A percentile compares a stretch with the other conserved stretches of the same genome.
Conservation (phyloP, 2,797 vertebrate genomes). For the Acipenser transmontanus region DNA sequence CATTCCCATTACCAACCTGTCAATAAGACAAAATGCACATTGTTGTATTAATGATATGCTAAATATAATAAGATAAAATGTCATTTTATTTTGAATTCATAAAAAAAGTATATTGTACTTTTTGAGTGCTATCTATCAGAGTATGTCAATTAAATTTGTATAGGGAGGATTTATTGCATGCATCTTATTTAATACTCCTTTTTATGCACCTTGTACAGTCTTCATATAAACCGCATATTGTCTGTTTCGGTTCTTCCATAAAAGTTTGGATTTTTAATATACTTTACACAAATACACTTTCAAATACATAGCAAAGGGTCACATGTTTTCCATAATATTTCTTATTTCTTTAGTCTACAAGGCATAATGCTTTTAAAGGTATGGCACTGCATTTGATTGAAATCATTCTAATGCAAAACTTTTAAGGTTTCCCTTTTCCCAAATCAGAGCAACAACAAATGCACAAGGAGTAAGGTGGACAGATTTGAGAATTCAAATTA, state of each 20-base stretch:
- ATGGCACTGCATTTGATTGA: slow-evolving; percentile 24
- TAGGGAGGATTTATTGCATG: slow-evolving; percentile 33
- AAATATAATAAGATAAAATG: too few species aligned
- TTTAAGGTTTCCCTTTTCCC: slow-evolving; percentile 38
- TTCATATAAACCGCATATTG: too few species aligned
- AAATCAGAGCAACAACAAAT: slow-evolving; percentile 57
- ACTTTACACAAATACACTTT: too few species aligned
- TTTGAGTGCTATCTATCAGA: slow-evolving; percentile 20
- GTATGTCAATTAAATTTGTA: slow-evolving; percentile 31
- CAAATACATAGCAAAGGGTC: too few species aligned
- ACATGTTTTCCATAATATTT: neutral
- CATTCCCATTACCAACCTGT: too few species aligned
- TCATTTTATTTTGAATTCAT: too few species aligned
- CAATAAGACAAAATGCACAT: too few species aligned
- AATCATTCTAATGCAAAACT: slow-evolving; percentile 34
- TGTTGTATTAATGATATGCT: too few species aligned
- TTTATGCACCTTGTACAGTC: too few species aligned
- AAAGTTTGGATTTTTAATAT: too few species aligned
- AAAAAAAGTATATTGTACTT: neutral
- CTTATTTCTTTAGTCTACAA: slow-evolving; percentile 12
- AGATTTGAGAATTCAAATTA: slow-evolving; percentile 75
- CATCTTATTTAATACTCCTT: neutral
- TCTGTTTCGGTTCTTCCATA: too few species aligned
- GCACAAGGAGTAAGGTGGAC: slow-evolving; percentile 65
- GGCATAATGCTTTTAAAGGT: slow-evolving; percentile 33